phyloP scores from a whole-genome alignment of 2,113 vertebrate species.

The Bubalus kerabau region DNA sequence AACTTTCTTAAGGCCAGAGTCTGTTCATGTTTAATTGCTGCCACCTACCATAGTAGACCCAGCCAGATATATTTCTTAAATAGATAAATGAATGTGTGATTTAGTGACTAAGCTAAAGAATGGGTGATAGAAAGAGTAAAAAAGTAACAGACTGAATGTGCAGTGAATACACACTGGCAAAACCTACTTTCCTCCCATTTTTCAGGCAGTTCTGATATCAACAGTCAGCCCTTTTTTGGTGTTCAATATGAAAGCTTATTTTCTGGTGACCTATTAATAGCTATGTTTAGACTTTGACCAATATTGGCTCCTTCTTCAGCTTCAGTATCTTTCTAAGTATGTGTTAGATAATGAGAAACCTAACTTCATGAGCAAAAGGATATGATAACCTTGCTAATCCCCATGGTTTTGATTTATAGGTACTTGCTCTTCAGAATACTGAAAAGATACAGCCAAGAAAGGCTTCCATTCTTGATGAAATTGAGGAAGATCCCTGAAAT shows the following conservation, averaged over 20 bases:
- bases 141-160: neutral
- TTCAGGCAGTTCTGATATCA: neutral
- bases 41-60: neutral
- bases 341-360: neutral
- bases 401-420: neutral
- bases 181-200: neutral
- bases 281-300: slow-evolving; percentile 10
- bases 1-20: neutral
- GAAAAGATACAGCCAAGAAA: slow-evolving; percentile 4
- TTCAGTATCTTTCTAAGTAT: neutral
- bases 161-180: neutral
- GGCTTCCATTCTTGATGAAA: neutral
- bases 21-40: neutral
- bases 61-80: slow-evolving; percentile 7
- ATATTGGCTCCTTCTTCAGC: neutral
- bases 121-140: neutral
- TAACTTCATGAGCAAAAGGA: neutral
- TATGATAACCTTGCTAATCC: neutral
- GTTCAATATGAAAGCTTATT: neutral
- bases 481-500: neutral
- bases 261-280: neutral
- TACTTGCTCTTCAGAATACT: neutral
- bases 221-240: neutral
- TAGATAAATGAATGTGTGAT: neutral
- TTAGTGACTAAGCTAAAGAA: neutral